phyloP scores from a whole-genome alignment of 2,888 invertebrate species.

The Caradrina kadenii region DNA sequence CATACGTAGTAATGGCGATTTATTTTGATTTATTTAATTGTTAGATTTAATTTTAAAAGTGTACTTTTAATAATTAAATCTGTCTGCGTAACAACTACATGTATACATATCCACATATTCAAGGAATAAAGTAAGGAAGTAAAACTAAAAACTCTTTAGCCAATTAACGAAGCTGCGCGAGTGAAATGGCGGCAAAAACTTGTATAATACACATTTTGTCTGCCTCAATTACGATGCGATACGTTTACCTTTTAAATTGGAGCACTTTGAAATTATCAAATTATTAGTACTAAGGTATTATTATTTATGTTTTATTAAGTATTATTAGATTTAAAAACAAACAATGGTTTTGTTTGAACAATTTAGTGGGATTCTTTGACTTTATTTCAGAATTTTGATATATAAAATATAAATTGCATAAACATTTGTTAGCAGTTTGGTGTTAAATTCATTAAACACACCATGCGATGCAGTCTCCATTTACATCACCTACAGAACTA shows the following conservation, averaged over 20 bases:
- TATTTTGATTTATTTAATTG: no score
- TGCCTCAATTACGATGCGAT: conserved; percentile 49
- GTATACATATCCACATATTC: conserved; percentile 13
- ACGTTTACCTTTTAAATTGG: conserved; percentile 45
- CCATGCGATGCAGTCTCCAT: conserved; percentile 1
- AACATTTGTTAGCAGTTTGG: background rate
- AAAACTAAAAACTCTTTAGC: conserved; percentile 49
- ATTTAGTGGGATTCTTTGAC: background rate
- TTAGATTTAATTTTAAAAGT: no score
- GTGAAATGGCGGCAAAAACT: conserved; percentile 55
- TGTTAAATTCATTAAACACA: background rate
- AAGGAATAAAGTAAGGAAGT: conserved; percentile 31
- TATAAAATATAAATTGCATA: no score
- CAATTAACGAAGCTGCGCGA: conserved; percentile 52
- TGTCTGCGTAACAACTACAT: no score
- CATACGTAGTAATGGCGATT: background rate
- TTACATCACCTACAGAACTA: conserved; percentile 21
- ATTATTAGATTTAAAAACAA: background rate
- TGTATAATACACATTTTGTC: conserved; percentile 39
- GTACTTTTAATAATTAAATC: no score
- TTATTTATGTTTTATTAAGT: background rate
- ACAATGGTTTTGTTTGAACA: background rate
- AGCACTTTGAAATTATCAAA: conserved; percentile 36
- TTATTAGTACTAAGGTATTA: conserved; percentile 1
- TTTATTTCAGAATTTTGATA: background rate